These are phyloP conservation scores for Clarias batrachus DNA, from an alignment of 2,113 vertebrate genomes.

Conservation along the genomic window DNA sequence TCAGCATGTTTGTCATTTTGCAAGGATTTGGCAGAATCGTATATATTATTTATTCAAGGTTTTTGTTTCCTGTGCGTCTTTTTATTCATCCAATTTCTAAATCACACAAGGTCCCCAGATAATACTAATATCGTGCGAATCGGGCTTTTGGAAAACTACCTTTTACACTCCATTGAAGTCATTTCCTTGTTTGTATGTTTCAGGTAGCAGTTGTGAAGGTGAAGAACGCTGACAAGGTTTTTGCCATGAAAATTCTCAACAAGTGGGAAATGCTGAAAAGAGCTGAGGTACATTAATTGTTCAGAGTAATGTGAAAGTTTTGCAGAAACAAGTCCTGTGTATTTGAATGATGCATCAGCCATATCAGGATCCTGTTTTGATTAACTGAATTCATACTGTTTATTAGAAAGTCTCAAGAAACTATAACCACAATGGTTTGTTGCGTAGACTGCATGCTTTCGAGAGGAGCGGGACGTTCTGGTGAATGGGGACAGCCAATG, in stretches of 20 bases:
- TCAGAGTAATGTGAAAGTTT: background rate
- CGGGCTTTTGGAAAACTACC: background rate
- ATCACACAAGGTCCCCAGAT: too few species aligned
- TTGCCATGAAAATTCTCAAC: conserved; percentile 99
- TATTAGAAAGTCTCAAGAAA: background rate
- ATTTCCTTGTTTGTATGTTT: conserved; percentile 20
- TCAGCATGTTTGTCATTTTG: too few species aligned
- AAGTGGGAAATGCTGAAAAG: conserved; percentile 99
- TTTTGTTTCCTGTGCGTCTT: too few species aligned
- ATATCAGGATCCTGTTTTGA: background rate
- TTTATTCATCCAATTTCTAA: too few species aligned
- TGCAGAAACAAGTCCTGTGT: background rate
- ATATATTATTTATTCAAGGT: too few species aligned
- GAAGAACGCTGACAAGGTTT: conserved; percentile 94
- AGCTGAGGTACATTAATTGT: conserved; percentile 83
- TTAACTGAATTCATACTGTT: background rate
- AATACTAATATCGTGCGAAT: too few species aligned
- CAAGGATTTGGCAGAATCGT: too few species aligned
- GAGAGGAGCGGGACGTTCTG: conserved; percentile 96
- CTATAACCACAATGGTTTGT: background rate
- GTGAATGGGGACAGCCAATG: conserved; percentile 96
- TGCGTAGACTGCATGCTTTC: conserved; percentile 93
- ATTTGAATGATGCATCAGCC: background rate
- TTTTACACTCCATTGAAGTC: background rate
- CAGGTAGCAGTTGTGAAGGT: conserved; percentile 98